Base-by-base conservation (phyloP, 1,140 invertebrate species). In the Cheumatopsyche charites region DNA sequence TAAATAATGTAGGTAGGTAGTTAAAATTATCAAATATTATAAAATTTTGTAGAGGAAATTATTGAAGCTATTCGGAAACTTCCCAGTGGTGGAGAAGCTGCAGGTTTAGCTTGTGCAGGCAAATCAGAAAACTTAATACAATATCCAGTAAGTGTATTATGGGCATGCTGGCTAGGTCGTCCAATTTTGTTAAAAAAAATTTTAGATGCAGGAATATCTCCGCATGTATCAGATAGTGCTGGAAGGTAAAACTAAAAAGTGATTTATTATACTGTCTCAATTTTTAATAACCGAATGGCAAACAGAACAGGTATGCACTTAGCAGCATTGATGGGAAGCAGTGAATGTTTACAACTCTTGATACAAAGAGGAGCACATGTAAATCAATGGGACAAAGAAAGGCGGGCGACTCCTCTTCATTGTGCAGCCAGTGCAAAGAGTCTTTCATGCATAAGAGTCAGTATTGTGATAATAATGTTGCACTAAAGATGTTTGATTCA, bases 221-320 rank as follows among this genome's bases (percentile, higher is more conserved):
- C 83, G 36, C 79, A 85, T 55, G 78, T 77, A 17, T 75, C 75
- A 47, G 87, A 88, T 75, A 78, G 79, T 36, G 75, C 77, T 69
- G 86, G 86, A 73, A 84, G 86, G 86, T 88, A 80, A 19, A 42
- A 76, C 71, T 70, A 19, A 11, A 17, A 42, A 66, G 21, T 68
- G 23, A 47, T 17, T 65, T 45, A 42, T 65, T 49, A 47, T 7
- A n/a, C 21, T 41, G 15, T 21, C 15, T 70, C 66, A 23, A 15
- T 65, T 62, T 29, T 4, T 58, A 41, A n/a, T n/a, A 26, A 62
- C 72, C 1, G 25, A 58, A 55, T 21, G 3, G 4, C 3, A 19
- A 11, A 58, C 55, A 91, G 91, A 79, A 90, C 90, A 3, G 87
- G 91, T 11, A 79, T 95, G 15, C 94, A 96, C 80, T 85, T 95